A percentile compares a stretch with the other conserved stretches of the same genome.
Evolutionary conservation across 2,888 invertebrate genomes (phyloP).

Genomic region (Acrobasis consociella): DNA sequence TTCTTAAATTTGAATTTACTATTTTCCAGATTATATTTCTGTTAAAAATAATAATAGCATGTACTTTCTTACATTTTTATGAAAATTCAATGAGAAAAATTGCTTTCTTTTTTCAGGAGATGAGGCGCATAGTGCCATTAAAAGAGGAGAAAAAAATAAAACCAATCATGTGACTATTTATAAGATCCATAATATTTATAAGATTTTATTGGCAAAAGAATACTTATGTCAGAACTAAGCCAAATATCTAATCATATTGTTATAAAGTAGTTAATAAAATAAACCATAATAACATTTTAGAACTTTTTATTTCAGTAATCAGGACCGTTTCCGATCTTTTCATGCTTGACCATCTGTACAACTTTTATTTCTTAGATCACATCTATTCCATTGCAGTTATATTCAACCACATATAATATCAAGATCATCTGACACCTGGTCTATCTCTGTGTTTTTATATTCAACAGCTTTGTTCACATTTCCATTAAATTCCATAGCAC

Average conservation of each 20-base stretch:
- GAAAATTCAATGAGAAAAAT: no score
- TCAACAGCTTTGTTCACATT: background rate
- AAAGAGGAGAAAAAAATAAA: constrained; percentile 29
- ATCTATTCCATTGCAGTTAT: no score
- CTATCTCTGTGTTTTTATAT: no score
- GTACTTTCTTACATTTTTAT: no score
- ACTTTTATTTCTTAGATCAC: no score
- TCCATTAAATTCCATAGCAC: constrained; percentile 37
- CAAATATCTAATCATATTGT: constrained; percentile 1
- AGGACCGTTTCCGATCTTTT: no score
- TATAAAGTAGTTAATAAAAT: background rate
- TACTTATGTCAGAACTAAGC: background rate
- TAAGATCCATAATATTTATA: background rate
- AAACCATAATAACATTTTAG: background rate
- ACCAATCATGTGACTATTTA: background rate
- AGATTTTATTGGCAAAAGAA: background rate
- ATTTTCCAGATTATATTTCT: no score
- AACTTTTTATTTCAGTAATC: background rate
- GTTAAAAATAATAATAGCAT: no score
- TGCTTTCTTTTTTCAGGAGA: constrained; percentile 63
- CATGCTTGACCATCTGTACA: no score
- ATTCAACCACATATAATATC: no score
- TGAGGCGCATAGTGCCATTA: constrained; percentile 61
- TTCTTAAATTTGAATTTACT: no score
- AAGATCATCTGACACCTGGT: no score